These are phyloP conservation scores for Drosophila pseudotakahashii DNA, from an alignment of 2,888 invertebrate genomes.

Conservation along the genomic window DNA sequence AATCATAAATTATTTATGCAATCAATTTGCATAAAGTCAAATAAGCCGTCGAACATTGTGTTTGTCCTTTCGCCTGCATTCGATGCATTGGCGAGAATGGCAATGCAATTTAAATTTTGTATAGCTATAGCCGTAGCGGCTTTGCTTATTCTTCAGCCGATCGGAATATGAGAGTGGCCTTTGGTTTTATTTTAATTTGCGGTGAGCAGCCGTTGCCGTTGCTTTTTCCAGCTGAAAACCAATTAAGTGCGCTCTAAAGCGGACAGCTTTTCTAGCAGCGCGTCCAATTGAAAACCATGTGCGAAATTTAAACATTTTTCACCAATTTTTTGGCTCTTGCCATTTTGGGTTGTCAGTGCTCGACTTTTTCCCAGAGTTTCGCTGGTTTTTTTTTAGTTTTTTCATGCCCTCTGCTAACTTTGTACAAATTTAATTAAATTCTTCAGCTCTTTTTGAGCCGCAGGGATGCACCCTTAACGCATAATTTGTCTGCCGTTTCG, in stretches of 20 bases:
- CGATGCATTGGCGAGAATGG: not conserved
- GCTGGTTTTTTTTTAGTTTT: no score
- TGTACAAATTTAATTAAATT: conserved; percentile 72
- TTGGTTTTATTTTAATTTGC: conserved; percentile 49
- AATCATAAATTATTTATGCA: conserved; percentile 63
- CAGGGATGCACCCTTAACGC: conserved; percentile 65
- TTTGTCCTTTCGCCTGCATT: conserved; percentile 21
- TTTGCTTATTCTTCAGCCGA: conserved; percentile 18
- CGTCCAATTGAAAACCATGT: conserved; percentile 40
- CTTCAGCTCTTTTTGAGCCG: conserved; percentile 66
- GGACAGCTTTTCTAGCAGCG: conserved; percentile 16
- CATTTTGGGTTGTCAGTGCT: conserved; percentile 25
- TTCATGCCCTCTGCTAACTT: conserved; percentile 25
- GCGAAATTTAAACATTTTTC: conserved; percentile 26
- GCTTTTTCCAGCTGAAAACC: conserved; percentile 43
- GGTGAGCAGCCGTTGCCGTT: conserved; percentile 15
- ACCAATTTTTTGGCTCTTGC: not conserved
- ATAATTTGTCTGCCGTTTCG: conserved; percentile 67
- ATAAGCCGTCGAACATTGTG: conserved; percentile 44
- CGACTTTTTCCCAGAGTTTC: not conserved
- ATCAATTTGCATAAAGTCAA: conserved; percentile 54
- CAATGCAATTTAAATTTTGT: conserved; percentile 26
- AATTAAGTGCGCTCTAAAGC: conserved; percentile 57
- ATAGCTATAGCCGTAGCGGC: conserved; percentile 5
- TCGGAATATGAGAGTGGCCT: conserved; percentile 6